Evolutionary conservation across 2,888 invertebrate species (phyloP).

Genomic region (Elegia similella): DNA sequence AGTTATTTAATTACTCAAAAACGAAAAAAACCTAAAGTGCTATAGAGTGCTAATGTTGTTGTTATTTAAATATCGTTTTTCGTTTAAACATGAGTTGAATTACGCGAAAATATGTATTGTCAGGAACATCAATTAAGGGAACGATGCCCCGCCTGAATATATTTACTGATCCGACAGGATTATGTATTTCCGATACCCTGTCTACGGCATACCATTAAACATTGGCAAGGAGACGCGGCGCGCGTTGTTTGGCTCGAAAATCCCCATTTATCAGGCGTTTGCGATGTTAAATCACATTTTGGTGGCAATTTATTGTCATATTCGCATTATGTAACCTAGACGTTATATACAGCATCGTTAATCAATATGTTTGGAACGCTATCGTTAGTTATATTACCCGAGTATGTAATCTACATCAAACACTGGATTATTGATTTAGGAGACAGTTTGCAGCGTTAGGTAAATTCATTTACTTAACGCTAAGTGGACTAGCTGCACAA

Average conservation of each 20-base stretch:
- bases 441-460: conserved; percentile 11
- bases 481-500: not conserved
- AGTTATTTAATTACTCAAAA: no score
- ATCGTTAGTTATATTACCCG: not conserved
- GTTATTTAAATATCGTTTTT: not conserved
- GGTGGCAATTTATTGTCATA: conserved; percentile 34
- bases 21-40: no score
- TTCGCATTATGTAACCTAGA: conserved; percentile 23
- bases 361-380: conserved; percentile 20
- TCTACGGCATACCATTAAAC: conserved; percentile 31
- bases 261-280: conserved; percentile 32
- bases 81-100: conserved; percentile 6
- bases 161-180: conserved; percentile 13
- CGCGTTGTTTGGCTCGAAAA: conserved; percentile 33
- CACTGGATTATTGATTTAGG: conserved; percentile 13
- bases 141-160: conserved; percentile 10
- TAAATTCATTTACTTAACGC: conserved; percentile 6
- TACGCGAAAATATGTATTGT: conserved; percentile 4
- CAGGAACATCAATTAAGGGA: conserved; percentile 12
- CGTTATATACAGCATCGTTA: conserved; percentile 23
- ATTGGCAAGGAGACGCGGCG: conserved; percentile 30
- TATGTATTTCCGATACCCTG: conserved; percentile 26
- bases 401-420: conserved; percentile 6
- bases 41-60: not conserved
- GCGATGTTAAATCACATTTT: conserved; percentile 34